Evolutionary conservation across 2,113 vertebrate species (phyloP), one percentile per base, ranked within the genome.

Genomic region (Erinaceus europaeus): DNA sequence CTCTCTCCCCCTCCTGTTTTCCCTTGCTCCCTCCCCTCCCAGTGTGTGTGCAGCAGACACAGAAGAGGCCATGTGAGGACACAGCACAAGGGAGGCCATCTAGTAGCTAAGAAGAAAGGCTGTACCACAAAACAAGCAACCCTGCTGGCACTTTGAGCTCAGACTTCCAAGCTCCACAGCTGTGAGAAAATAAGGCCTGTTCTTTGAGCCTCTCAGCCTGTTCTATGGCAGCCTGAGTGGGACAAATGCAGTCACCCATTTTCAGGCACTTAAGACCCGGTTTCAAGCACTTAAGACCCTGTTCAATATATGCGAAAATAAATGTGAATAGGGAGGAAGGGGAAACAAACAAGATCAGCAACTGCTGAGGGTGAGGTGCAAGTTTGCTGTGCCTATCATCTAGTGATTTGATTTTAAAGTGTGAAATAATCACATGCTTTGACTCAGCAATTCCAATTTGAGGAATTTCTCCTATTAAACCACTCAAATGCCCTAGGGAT

Each of bases 381-480:
- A 38, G 38, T 42, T 57, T 77, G 40, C 9, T 44, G 32, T 34
- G 40, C 46, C 34, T 79, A 75, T 77, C 62, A 83, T 46, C 61
- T 83, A 64, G 4, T 38, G 12, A 72, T 34, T n/a, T n/a, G 36
- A 36, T 20, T 64, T 20, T 32, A 42, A 88, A 59, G 77, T 73
- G 50, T 81, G 72, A 86, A 89, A 72, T 62, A n/a, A 67, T 91
- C 38, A 42, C 23, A 34, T 55, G 9, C 3, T 86, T 77, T 85
- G 69, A 88, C 59, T 21, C 32, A 79, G 13, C 7, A 67, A 87
- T 89, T 80, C 12, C 32, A 90, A 67, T 62, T 91, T 34, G 62
- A 88, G 48, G 36, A 78, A 83, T 71, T 84, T 87, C 69, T 84
- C n/a, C 20, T 57, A 32, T 59, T 55, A 48, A 90, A 88, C 81